Percentiles rank a stretch among this genome's conserved stretches.
Conservation (phyloP, 1,140 invertebrate species). For the Zelostemma sp. region DNA sequence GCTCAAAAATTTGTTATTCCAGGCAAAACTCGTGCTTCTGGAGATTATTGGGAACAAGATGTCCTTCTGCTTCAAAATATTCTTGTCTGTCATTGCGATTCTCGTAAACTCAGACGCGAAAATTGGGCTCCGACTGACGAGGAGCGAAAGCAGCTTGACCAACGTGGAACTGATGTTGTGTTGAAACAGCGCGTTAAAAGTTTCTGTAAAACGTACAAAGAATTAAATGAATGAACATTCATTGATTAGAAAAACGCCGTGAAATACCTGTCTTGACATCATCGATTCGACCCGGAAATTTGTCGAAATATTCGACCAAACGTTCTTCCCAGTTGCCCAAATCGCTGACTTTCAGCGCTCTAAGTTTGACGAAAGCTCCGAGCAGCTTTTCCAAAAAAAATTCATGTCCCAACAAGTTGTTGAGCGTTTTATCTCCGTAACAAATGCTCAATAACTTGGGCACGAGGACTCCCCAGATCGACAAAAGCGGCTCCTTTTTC, state of each 20-base stretch:
- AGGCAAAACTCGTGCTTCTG: slow-evolving; percentile 52
- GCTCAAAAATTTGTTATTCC: slow-evolving; percentile 54
- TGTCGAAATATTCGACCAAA: slow-evolving; percentile 71
- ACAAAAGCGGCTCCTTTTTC: slow-evolving; percentile 45
- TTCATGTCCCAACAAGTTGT: slow-evolving; percentile 30
- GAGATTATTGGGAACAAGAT: slow-evolving; percentile 59
- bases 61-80: slow-evolving; percentile 40
- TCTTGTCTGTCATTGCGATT: slow-evolving; percentile 25
- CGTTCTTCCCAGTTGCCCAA: slow-evolving; percentile 70
- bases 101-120: not conserved
- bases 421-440: slow-evolving; percentile 15
- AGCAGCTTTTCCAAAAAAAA: slow-evolving; percentile 47
- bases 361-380: slow-evolving; percentile 41
- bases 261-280: too few species aligned
- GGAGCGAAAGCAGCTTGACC: not conserved
- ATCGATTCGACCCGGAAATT: slow-evolving; percentile 72
- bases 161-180: not conserved
- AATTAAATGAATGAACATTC: too few species aligned
- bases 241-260: too few species aligned
- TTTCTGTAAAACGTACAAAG: not conserved
- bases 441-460: slow-evolving; percentile 54
- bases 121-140: not conserved
- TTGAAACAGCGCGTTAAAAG: not conserved
- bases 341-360: slow-evolving; percentile 37
- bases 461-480: slow-evolving; percentile 51